A percentile compares a stretch with the other conserved stretches of the same genome.
phyloP scores from a whole-genome alignment of 2,797 vertebrate species.

The Poecilia velifera region DNA sequence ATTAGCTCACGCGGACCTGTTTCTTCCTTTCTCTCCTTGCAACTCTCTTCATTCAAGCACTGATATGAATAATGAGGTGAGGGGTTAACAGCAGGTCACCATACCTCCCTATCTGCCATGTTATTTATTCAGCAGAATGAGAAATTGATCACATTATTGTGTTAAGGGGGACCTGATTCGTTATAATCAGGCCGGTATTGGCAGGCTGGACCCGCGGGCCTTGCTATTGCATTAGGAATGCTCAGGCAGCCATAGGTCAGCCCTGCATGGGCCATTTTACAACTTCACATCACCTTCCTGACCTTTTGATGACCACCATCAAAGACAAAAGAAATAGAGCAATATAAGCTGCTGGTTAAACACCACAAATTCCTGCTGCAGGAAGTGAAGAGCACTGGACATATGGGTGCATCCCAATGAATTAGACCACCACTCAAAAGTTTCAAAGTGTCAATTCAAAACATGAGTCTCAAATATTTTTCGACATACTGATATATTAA shows the following conservation, averaged over 20 bases:
- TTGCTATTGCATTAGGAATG: constrained; percentile 92
- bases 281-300: constrained; percentile 91
- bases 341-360: constrained; percentile 53
- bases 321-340: constrained; percentile 68
- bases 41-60: constrained; percentile 83
- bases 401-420: not conserved
- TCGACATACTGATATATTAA: not conserved
- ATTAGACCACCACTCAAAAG: not conserved
- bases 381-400: constrained; percentile 8
- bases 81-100: constrained; percentile 92
- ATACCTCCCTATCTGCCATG: constrained; percentile 89
- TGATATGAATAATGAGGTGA: constrained; percentile 94
- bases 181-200: constrained; percentile 97
- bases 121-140: constrained; percentile 99
- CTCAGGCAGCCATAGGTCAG: constrained; percentile 89
- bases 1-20: constrained; percentile 89
- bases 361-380: constrained; percentile 33
- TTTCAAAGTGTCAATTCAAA: not conserved
- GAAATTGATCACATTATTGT: constrained; percentile 99
- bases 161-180: constrained; percentile 96
- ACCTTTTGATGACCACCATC: constrained; percentile 85
- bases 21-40: constrained; percentile 67
- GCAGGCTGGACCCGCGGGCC: constrained; percentile 92
- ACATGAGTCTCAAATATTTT: not conserved
- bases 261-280: constrained; percentile 87